Base-by-base conservation (phyloP, 2,888 invertebrate genomes). In the Pachydiplax longipennis region DNA sequence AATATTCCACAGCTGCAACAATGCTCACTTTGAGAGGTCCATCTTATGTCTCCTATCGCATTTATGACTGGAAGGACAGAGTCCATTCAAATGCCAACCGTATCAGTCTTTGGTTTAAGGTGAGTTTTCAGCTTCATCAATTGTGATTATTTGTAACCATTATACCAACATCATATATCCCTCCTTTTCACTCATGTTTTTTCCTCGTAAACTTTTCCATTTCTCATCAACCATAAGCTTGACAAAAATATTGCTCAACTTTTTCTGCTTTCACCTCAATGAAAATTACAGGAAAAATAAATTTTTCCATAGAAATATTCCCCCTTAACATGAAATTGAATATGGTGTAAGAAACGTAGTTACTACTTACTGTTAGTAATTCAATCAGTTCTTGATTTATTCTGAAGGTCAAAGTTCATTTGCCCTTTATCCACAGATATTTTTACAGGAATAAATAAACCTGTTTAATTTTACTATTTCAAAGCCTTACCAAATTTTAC, bases 11-110 rank as follows among this genome's bases (percentile, higher is more conserved):
- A 98, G 98, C 97, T 94, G 97, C 98, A 58, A 98, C 98, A 2
- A 96, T 97, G 91, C 95, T 98, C 92, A 98, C 98, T 0, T 94
- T 99, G 44, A 95, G 98, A 91, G 98, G 98, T 0, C 98, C 98
- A 81, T 98, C 98, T 91, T 98, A 98, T 94, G 97, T 99, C 40
- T 98, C 98, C 0, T 99, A 98, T 94, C 95, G 98, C 91, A 97
- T 98, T 87, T 98, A 98, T 94, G 97, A 98, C 93, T 98, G 98
- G 97, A 97, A 98, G 94, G 98, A 98, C 93, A 95, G 98, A 91
- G 97, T 98, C 22, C 98, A 98, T 93, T 98, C 98, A 0, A 97
- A 97, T 82, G 96, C 96, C 81, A 98, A 98, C 91, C 95, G 97
- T 92, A 97, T 99, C 93, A 98, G 98, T 93, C 94, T 99, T 93